Evolutionary conservation across 2,797 vertebrate species (phyloP).

Genomic region (Tenualosa thibaudeaui): DNA sequence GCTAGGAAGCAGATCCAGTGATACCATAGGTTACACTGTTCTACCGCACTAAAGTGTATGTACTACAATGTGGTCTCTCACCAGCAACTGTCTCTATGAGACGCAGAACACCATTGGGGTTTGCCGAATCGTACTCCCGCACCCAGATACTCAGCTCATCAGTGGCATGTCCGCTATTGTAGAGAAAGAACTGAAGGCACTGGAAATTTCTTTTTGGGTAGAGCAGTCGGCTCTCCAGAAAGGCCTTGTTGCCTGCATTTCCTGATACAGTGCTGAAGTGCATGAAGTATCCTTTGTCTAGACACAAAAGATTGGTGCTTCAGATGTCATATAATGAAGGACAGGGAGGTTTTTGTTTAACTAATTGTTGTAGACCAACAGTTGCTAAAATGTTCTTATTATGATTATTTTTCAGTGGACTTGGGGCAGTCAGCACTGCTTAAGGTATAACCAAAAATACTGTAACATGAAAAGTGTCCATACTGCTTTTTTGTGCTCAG

Average conservation of each 20-base stretch:
- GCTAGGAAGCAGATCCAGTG: background rate
- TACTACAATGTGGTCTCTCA: constrained; percentile 33
- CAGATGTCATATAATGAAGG: background rate
- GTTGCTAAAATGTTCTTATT: too few relatives aligned
- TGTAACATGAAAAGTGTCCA: background rate
- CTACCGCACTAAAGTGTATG: background rate
- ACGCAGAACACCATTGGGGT: constrained; percentile 45
- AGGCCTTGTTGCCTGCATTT: constrained; percentile 54
- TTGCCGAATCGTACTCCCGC: constrained; percentile 67
- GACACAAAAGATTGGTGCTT: background rate
- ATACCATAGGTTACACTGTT: background rate
- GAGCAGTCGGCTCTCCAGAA: constrained; percentile 79
- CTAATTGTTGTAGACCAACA: background rate
- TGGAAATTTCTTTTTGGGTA: constrained; percentile 81
- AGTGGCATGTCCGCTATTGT: constrained; percentile 68
- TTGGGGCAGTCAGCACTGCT: background rate
- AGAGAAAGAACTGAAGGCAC: constrained; percentile 87
- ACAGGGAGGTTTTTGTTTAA: background rate
- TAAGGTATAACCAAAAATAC: background rate
- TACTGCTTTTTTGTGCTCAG: background rate
- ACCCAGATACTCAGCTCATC: constrained; percentile 77
- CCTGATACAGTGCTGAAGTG: constrained; percentile 69
- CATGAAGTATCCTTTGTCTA: constrained; percentile 86
- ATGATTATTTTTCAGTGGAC: too few relatives aligned
- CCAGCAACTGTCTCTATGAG: constrained; percentile 61